Base-by-base conservation (phyloP, 2,797 vertebrate genomes). In the Acomys russatus region DNA sequence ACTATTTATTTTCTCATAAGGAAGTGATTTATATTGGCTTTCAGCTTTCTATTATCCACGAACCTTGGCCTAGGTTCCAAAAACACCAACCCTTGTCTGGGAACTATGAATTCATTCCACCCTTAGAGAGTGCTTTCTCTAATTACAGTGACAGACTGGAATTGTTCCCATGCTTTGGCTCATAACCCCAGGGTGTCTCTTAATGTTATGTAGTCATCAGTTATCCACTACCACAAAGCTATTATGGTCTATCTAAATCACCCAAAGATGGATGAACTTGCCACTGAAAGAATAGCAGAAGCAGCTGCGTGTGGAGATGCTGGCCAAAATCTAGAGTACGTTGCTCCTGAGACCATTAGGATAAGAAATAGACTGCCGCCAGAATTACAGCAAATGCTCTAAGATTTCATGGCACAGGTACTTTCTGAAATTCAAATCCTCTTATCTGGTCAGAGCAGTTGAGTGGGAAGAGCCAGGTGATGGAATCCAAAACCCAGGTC, bases 231-330 rank as follows among this genome's bases (percentile, higher is more conserved):
- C 92, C 95, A 78, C 51, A 95, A 87, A 86, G 35, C 68, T 71
- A 70, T 92, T 90, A 25, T 23, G 70, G 10, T 51, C 87, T 84
- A 82, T 82, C 17, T 44, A 92, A 96, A 95, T 96, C 83, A 95
- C 59, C 7, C 35, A 92, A 95, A 96, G 92, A 97, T 96, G 49
- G 56, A 97, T 92, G 77, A 94, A n/a, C n/a, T 95, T 95, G 54
- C 59, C 63, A 90, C 51, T 35, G 9, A 91, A 92, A 91, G 87
- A 94, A 94, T 11, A 96, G 64, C 14, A 30, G 86, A 93, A 73
- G 9, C 66, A 80, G 30, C 18, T 94, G 17, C 18, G n/a, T 4
- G 7, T 88, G 90, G 84, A 93, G 68, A 94, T 92, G n/a, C 38
- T 84, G 28, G 84, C 76, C 77, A 95, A 84, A 49, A 63, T 91